phyloP scores from a whole-genome alignment of 92 coral and sea anemone genomes.

The Palythoa heliodiscus region DNA sequence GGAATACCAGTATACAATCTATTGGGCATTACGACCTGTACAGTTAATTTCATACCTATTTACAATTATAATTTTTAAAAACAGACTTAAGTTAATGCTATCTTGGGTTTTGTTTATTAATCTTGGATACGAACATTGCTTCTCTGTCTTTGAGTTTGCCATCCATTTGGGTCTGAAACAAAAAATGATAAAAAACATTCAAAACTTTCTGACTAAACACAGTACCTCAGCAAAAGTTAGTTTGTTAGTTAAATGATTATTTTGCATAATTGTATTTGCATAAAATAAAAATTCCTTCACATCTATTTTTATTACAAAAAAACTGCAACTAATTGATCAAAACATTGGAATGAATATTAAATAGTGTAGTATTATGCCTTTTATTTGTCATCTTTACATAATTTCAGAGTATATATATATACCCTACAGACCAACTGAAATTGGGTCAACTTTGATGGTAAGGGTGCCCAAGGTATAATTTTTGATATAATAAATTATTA shows the following conservation, averaged over 20 bases:
- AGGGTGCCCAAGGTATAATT: too few species aligned
- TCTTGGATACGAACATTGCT: conserved; percentile 61
- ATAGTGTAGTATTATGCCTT: too few species aligned
- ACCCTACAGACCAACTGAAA: neutral
- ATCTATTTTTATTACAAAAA: too few species aligned
- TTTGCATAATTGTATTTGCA: too few species aligned
- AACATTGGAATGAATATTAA: too few species aligned
- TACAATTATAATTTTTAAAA: neutral
- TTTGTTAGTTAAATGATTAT: neutral
- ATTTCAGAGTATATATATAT: too few species aligned
- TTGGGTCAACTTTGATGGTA: too few species aligned
- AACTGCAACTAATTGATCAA: too few species aligned
- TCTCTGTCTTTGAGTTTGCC: conserved; percentile 89
- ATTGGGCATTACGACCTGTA: neutral
- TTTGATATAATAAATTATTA: too few species aligned
- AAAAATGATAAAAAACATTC: neutral
- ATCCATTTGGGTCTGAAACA: conserved; percentile 80
- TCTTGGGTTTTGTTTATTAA: conserved; percentile 68
- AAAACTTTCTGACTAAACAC: neutral
- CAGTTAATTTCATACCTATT: neutral
- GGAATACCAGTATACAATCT: neutral
- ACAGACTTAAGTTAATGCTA: conserved; percentile 25
- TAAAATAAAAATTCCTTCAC: too few species aligned
- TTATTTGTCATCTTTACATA: too few species aligned
- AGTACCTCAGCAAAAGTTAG: neutral